A percentile compares a stretch with the other conserved stretches of the same genome.
phyloP scores from a whole-genome alignment of 2,797 vertebrate genomes.

The Phoxinus dragarum region DNA sequence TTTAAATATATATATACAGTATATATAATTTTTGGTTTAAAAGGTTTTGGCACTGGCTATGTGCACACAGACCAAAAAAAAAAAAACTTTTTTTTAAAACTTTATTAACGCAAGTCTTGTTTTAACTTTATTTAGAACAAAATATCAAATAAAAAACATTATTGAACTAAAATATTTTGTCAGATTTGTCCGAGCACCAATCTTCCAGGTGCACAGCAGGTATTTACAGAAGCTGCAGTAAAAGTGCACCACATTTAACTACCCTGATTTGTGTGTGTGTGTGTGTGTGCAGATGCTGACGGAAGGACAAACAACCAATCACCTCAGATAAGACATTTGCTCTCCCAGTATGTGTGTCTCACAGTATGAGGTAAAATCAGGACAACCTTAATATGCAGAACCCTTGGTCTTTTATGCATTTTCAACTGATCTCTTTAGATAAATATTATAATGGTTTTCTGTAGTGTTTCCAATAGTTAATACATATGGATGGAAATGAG shows the following conservation, averaged over 20 bases:
- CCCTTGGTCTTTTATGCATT: neutral
- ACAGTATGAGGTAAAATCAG: neutral
- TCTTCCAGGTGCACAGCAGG: conserved; percentile 80
- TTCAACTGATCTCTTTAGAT: neutral
- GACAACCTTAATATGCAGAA: neutral
- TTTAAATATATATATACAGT: too few species aligned
- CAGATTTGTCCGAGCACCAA: conserved; percentile 61
- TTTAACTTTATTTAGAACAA: too few species aligned
- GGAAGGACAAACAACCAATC: conserved; percentile 30
- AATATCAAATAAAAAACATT: neutral
- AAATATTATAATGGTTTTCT: neutral
- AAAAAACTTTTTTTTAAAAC: too few species aligned
- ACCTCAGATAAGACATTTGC: conserved; percentile 21
- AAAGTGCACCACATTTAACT: conserved; percentile 80
- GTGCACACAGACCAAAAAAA: too few species aligned
- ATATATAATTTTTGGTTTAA: too few species aligned
- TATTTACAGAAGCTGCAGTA: conserved; percentile 79
- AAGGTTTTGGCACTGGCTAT: too few species aligned
- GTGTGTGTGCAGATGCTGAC: conserved; percentile 24
- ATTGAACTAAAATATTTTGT: neutral
- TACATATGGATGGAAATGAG: neutral
- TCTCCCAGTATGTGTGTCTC: neutral
- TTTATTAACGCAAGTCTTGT: too few species aligned
- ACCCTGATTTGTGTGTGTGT: conserved; percentile 76
- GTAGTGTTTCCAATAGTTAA: neutral